Base-by-base conservation (phyloP, 2,113 vertebrate species). In the Mola mola region DNA sequence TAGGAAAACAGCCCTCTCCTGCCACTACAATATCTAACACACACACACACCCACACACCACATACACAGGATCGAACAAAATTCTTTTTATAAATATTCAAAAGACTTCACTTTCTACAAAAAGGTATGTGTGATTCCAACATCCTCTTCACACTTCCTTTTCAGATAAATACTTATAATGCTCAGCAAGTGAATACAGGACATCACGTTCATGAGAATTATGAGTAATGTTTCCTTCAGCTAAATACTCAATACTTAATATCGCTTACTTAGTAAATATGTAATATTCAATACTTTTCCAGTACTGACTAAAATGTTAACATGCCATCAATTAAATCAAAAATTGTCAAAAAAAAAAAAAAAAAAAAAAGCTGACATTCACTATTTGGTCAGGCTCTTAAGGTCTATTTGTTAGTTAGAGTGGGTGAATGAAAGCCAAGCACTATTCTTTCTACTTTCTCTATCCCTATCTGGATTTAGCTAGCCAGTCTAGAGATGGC, bases 71-170 rank as follows among this genome's bases (percentile, higher is more conserved):
- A 46, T 19, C 38, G 46, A 58, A 69, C 48, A 43, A 33, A 24
- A 6, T 25, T 21, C 52, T 79, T 67, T 83, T 80, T 82, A 80
- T 75, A 84, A 62, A 52, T 36, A 59, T 64, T 61, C 22, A 57
- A 58, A 79, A 40, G 53, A 66, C 72, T 78, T 83, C 75, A 80
- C 72, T 89, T 90, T 90, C 82, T 66, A 82, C 65, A 49, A 61
- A n/a, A 67, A 83, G 57, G 66, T 66, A 71, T 36, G 65, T 1
- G 16, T 21, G 60, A 49, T 55, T 48, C 31, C 49, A 81, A 88
- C 72, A 82, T 89, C 84, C 82, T 73, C 44, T 88, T 88, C 63
- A 75, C 81, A 82, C 71, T 91, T 91, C 88, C 81, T 46, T 56
- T 72, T 60, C 61, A 51, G 12, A 79, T 52, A 15, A 60, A 48